A percentile compares a stretch with the other conserved stretches of the same genome.
Conservation (phyloP, 1,140 invertebrate genomes). For the Drosophila burlai region DNA sequence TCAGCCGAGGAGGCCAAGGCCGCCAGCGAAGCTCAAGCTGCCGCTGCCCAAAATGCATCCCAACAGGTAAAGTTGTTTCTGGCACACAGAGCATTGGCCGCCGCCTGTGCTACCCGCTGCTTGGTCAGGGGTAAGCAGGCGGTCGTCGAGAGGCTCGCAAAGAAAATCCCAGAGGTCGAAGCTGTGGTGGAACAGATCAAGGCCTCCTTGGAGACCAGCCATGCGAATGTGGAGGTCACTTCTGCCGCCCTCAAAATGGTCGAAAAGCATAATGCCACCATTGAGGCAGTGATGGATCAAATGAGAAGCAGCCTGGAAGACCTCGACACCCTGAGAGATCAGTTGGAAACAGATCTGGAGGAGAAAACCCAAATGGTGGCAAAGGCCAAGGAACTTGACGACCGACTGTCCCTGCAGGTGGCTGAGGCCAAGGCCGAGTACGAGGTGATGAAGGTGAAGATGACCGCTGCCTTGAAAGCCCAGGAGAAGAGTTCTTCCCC, state of each 20-base stretch:
- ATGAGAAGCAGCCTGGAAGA: slow-evolving; percentile 86
- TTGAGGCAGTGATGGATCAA: slow-evolving; percentile 82
- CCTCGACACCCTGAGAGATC: slow-evolving; percentile 86
- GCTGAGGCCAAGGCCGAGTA: slow-evolving; percentile 87
- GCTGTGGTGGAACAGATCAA: slow-evolving; percentile 87
- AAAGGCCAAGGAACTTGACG: slow-evolving; percentile 87
- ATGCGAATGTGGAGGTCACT: slow-evolving; percentile 87
- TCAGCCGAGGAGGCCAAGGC: slow-evolving; percentile 88
- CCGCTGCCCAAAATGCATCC: slow-evolving; percentile 88
- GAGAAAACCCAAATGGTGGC: slow-evolving; percentile 88
- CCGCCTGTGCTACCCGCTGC: slow-evolving; percentile 88
- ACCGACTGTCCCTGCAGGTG: slow-evolving; percentile 87
- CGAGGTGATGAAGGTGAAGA: slow-evolving; percentile 86
- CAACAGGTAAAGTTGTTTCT: slow-evolving; percentile 88
- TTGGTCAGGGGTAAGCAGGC: slow-evolving; percentile 87
- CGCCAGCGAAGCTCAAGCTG: slow-evolving; percentile 88
- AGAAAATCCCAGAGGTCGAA: slow-evolving; percentile 87
- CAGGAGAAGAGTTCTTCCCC: slow-evolving; percentile 37
- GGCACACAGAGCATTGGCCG: slow-evolving; percentile 88
- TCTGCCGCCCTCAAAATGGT: slow-evolving; percentile 86
- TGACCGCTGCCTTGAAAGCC: slow-evolving; percentile 87
- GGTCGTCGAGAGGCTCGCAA: slow-evolving; percentile 86
- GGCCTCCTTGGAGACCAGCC: slow-evolving; percentile 86
- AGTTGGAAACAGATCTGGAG: slow-evolving; percentile 86
- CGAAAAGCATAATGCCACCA: slow-evolving; percentile 82